Percentiles rank a stretch among this genome's conserved stretches.
Evolutionary conservation across 2,113 vertebrate species (phyloP).

Genomic region (Daboia siamensis): DNA sequence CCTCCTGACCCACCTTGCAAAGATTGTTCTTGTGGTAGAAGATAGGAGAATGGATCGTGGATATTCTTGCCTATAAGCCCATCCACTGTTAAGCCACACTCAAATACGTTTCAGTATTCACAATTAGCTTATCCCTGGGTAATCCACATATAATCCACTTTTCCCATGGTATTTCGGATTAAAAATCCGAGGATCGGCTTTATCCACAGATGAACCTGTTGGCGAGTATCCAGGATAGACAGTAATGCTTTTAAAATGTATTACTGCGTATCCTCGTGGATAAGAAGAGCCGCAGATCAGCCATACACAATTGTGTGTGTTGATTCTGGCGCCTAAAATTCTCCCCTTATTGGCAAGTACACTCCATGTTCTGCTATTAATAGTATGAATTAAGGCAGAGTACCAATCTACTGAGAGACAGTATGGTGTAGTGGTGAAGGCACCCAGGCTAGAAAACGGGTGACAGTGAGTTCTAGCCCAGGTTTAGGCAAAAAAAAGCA

Average conservation of each 20-base stretch:
- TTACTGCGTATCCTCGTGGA: neutral
- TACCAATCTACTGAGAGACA: neutral
- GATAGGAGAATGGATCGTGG: neutral
- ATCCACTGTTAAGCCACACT: neutral
- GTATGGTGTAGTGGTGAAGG: no score
- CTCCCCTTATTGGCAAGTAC: neutral
- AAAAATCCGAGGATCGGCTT: neutral
- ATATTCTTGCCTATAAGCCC: neutral
- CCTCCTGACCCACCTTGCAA: neutral
- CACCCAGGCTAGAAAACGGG: no score
- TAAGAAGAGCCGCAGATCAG: neutral
- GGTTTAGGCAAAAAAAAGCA: no score
- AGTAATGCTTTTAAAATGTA: neutral
- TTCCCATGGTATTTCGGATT: neutral
- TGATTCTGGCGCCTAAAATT: neutral
- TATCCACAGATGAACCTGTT: neutral
- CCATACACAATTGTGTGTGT: neutral
- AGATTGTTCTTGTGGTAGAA: neutral
- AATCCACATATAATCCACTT: neutral
- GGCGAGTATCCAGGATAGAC: no score
- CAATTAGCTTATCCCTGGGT: neutral
- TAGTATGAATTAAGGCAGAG: neutral
- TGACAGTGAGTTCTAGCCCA: no score
- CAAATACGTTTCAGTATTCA: neutral
- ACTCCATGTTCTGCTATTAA: no score